phyloP scores from a whole-genome alignment of 1,140 invertebrate genomes.

The Papilio machaon region DNA sequence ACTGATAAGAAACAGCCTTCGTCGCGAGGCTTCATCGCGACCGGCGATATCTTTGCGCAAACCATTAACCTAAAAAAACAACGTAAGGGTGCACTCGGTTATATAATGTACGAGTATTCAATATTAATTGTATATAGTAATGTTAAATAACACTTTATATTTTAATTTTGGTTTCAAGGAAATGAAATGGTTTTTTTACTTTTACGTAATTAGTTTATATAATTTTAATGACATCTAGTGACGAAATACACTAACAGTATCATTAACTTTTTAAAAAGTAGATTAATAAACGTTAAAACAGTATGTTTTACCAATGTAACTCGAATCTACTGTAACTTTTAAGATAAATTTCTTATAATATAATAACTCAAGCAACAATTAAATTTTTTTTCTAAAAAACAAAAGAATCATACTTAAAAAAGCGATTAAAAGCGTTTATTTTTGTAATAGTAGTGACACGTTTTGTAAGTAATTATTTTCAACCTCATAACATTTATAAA shows the following conservation, averaged over 20 bases:
- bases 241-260: neutral
- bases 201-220: neutral
- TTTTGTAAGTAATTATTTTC: conserved; percentile 1
- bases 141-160: neutral
- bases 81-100: conserved; percentile 9
- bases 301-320: too few species aligned
- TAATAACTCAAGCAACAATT: too few species aligned
- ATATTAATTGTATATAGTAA: neutral
- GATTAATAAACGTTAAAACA: neutral
- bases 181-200: neutral
- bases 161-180: neutral
- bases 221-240: neutral
- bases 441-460: neutral
- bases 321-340: too few species aligned
- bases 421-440: neutral
- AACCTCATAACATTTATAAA: conserved; percentile 19
- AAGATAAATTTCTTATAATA: too few species aligned
- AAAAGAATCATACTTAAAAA: neutral
- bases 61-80: conserved; percentile 24
- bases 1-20: conserved; percentile 16
- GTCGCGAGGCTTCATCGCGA: neutral
- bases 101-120: neutral
- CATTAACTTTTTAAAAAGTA: neutral
- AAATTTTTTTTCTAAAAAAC: too few species aligned
- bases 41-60: conserved; percentile 19